Percentiles rank a stretch among this genome's conserved stretches.
These are phyloP conservation scores for Heliconius ismenius DNA, from an alignment of 2,888 invertebrate genomes.

Conservation along the genomic window DNA sequence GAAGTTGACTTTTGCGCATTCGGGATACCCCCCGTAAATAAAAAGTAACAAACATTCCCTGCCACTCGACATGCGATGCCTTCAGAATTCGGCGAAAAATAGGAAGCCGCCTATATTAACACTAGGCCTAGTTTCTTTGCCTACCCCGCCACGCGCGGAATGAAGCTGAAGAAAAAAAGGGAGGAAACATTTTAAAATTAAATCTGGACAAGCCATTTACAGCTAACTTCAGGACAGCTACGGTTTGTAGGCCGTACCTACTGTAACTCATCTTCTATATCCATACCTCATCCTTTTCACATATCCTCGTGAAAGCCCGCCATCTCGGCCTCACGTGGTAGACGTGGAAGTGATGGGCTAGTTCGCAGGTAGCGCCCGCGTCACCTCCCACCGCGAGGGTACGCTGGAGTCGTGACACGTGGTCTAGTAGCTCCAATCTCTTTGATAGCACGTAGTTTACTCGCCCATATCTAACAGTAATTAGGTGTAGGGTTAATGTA, in stretches of 20 bases:
- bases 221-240: neutral
- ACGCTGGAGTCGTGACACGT: slow-evolving; percentile 93
- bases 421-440: slow-evolving; percentile 92
- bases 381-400: slow-evolving; percentile 91
- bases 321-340: slow-evolving; percentile 96
- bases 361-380: slow-evolving; percentile 98
- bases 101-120: neutral
- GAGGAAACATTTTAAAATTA: neutral
- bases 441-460: slow-evolving; percentile 99
- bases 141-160: neutral
- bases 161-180: neutral
- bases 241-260: neutral
- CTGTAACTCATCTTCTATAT: slow-evolving; percentile 42
- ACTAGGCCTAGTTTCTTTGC: neutral
- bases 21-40: too few relatives aligned
- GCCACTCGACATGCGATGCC: too few relatives aligned
- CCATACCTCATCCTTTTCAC: slow-evolving; percentile 58
- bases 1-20: too few relatives aligned
- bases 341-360: slow-evolving; percentile 98
- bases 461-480: slow-evolving; percentile 89
- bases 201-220: neutral
- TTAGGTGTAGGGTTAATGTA: neutral
- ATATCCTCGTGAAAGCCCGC: slow-evolving; percentile 87
- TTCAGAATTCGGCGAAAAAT: neutral
- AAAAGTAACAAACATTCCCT: too few relatives aligned